Evolutionary conservation across 2,113 vertebrate genomes (phyloP).

Genomic region (Strix aluco): DNA sequence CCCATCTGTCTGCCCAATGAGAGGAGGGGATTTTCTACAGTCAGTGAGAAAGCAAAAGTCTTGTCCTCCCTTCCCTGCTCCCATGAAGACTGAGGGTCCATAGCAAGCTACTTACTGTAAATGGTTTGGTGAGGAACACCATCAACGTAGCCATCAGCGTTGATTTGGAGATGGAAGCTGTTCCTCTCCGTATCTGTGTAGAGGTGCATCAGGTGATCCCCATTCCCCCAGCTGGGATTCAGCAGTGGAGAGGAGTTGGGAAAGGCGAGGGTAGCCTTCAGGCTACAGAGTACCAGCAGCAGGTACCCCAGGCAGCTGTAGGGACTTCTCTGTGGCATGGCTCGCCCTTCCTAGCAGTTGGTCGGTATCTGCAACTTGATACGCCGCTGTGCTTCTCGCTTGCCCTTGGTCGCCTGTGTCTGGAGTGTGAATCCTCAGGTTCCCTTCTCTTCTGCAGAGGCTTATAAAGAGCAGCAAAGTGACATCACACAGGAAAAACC

Average conservation of each 20-base stretch:
- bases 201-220: slow-evolving; percentile 81
- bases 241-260: slow-evolving; percentile 77
- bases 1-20: not conserved
- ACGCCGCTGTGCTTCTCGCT: not conserved
- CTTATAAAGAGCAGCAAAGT: slow-evolving; percentile 76
- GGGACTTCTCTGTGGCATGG: slow-evolving; percentile 16
- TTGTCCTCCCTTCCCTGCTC: not conserved
- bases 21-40: not conserved
- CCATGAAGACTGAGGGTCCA: not conserved
- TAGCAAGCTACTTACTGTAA: slow-evolving; percentile 79
- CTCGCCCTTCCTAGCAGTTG: not conserved
- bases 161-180: slow-evolving; percentile 93
- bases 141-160: slow-evolving; percentile 54
- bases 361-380: slow-evolving; percentile 33
- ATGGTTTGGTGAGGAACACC: slow-evolving; percentile 73
- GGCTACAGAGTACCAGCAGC: slow-evolving; percentile 61
- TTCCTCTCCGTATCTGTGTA: slow-evolving; percentile 75
- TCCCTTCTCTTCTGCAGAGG: slow-evolving; percentile 57
- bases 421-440: slow-evolving; percentile 6
- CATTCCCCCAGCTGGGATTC: slow-evolving; percentile 80
- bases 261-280: slow-evolving; percentile 4
- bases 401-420: not conserved
- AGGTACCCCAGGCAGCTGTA: slow-evolving; percentile 25
- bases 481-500: slow-evolving; percentile 80
- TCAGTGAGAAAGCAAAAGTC: not conserved